phyloP scores from a whole-genome alignment of 2,113 vertebrate genomes.

The Cynocephalus volans region DNA sequence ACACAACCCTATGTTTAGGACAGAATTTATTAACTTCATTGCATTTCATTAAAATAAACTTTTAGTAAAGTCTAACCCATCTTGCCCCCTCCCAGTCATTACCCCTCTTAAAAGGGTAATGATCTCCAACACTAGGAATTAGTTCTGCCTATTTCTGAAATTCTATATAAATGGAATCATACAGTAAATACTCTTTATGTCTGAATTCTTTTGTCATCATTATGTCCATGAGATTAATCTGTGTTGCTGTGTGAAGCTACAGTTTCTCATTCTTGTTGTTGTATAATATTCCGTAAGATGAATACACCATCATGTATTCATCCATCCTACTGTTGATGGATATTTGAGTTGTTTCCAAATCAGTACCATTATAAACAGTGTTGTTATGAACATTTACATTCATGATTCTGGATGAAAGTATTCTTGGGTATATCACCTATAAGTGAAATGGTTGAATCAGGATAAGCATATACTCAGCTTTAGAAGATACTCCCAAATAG shows the following conservation, averaged over 20 bases:
- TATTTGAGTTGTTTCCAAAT: constrained; percentile 8
- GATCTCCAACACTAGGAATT: background rate
- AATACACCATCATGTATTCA: background rate
- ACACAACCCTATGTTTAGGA: background rate
- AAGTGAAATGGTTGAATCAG: background rate
- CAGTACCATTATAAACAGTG: background rate
- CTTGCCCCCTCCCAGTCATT: background rate
- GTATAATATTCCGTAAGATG: background rate
- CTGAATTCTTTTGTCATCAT: background rate
- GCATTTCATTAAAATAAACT: background rate
- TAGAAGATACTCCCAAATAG: background rate
- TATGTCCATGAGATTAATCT: background rate
- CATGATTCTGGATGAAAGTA: constrained; percentile 17
- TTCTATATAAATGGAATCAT: background rate
- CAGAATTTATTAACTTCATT: constrained; percentile 21
- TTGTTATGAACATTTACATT: background rate
- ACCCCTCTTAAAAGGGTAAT: background rate
- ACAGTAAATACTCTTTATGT: background rate
- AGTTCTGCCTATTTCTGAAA: constrained; percentile 31
- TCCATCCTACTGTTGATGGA: background rate
- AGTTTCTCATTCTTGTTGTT: background rate
- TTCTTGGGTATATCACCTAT: background rate
- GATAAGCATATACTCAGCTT: background rate
- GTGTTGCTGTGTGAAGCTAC: background rate
- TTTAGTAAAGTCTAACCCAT: background rate